Evolutionary conservation across 2,888 invertebrate genomes (phyloP).

Genomic region (Atethmia centrago): DNA sequence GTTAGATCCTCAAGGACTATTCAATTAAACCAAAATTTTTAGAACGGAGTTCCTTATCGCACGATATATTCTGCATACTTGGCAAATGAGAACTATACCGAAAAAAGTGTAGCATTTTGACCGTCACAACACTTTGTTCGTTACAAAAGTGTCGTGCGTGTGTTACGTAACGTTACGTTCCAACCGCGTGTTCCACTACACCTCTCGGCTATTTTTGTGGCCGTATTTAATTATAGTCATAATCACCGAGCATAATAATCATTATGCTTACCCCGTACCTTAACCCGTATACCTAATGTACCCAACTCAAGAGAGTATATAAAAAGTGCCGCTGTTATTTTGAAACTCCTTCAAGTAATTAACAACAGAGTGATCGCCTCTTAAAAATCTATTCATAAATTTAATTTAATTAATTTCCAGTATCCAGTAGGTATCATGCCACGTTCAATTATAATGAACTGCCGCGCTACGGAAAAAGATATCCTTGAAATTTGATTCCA

Average conservation of each 20-base stretch:
- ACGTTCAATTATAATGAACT: constrained; percentile 66
- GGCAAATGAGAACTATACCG: too few species aligned
- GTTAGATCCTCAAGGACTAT: background rate
- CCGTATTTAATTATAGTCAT: background rate
- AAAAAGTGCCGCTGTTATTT: constrained; percentile 23
- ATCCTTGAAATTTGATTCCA: constrained; percentile 37
- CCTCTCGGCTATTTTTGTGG: background rate
- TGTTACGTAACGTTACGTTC: background rate
- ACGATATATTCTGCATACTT: too few species aligned
- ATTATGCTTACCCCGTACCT: background rate
- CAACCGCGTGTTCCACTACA: background rate
- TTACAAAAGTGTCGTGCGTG: too few species aligned
- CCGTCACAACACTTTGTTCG: too few species aligned
- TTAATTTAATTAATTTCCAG: constrained; percentile 84
- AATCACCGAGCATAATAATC: background rate
- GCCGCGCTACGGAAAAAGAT: constrained; percentile 31
- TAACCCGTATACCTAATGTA: background rate
- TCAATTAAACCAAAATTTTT: too few species aligned
- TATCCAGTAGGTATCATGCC: constrained; percentile 66
- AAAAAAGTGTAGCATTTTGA: too few species aligned
- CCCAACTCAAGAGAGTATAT: background rate
- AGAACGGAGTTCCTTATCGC: too few species aligned
- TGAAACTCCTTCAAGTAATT: constrained; percentile 5
- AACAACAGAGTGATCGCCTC: constrained; percentile 36
- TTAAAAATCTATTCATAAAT: constrained; percentile 66